Base-by-base conservation (phyloP, 1,140 invertebrate genomes). In the Drosophila varians region DNA sequence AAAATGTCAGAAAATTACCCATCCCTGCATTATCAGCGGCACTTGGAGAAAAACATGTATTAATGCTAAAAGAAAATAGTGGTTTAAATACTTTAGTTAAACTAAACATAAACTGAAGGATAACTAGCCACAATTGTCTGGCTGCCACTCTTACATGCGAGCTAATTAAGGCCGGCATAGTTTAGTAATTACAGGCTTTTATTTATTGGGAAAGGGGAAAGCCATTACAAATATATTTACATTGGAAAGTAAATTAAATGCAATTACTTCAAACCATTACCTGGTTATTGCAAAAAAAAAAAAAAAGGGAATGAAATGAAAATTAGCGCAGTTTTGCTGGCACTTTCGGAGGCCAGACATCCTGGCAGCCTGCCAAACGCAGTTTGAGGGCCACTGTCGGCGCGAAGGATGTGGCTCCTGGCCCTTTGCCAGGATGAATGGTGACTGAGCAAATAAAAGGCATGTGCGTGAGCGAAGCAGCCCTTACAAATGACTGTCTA, bases 1-100 rank as follows among this genome's bases (percentile, higher is more conserved):
- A 66, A 66, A 65, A 23, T 66, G 60, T 65, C 60, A 19, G 16
- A 66, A 66, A 64, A 65, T 65, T 19, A 25, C 36, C 11, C 25
- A 51, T 26, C 36, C 16, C 16, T 19, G 12, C n/a, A n/a, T n/a
- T n/a, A n/a, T n/a, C 43, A 4, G 31, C 34, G n/a, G 34, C n/a
- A 36, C 11, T 31, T 3, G 9, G 9, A 31, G n/a, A 31, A 31
- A 31, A 31, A 0, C 28, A 1, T 31, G 9, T 11, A 31, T 31
- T 7, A 38, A 38, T 38, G 4, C n/a, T n/a, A 5, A 38, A 38
- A 38, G 7, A 14, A 38, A 38, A 14, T 38, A 8, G 12, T 14
- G 12, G 14, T 38, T 38, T 16, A 38, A 38, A 38, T 38, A 38
- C 7, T 38, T 1, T 12, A 4, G 3, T 31, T 4, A 31, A 31